These are phyloP conservation scores for Lipotes vexillifer DNA, from an alignment of 2,113 vertebrate genomes.

Conservation along the genomic window DNA sequence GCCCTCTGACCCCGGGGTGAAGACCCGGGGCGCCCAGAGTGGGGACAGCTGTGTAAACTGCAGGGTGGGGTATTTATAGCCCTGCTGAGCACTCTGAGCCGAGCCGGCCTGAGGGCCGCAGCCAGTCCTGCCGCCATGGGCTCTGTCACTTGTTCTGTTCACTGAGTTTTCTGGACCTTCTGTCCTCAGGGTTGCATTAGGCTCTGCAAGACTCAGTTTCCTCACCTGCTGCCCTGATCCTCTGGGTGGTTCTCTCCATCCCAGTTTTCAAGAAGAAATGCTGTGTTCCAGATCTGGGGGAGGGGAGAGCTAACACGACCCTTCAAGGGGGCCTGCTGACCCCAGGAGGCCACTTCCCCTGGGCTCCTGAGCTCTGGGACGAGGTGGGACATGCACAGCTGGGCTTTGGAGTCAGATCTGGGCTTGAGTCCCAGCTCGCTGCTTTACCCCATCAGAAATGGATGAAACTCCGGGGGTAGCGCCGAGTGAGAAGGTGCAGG, in stretches of 20 bases:
- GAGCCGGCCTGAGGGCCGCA: not conserved
- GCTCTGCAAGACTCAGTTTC: not conserved
- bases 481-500: not conserved
- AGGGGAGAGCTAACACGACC: not conserved
- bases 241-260: not conserved
- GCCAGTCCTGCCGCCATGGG: not conserved
- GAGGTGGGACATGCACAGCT: not conserved
- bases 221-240: not conserved
- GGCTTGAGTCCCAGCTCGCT: not conserved
- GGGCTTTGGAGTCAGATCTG: not conserved
- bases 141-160: not conserved
- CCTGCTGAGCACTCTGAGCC: not conserved
- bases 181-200: not conserved
- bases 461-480: not conserved
- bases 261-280: not conserved
- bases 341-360: not conserved
- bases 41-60: slow-evolving; percentile 73
- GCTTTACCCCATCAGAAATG: not conserved
- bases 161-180: not conserved
- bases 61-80: slow-evolving; percentile 54
- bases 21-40: slow-evolving; percentile 14
- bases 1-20: slow-evolving; percentile 43
- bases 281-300: not conserved
- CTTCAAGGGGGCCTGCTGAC: not conserved
- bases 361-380: not conserved